phyloP scores from a whole-genome alignment of 2,888 invertebrate genomes.

The Calephelis perditalis region DNA sequence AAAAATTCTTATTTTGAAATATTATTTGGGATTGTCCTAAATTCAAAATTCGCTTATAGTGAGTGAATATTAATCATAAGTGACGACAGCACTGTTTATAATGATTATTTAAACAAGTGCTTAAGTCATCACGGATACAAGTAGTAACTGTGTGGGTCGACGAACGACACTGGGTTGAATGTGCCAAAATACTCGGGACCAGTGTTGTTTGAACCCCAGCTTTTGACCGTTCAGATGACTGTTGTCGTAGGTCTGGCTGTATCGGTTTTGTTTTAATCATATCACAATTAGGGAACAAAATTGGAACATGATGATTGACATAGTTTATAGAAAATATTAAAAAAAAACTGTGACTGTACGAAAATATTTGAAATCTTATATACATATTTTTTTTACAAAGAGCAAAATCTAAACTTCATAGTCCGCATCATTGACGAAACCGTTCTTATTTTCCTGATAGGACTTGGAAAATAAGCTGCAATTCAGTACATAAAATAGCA shows the following conservation, averaged over 20 bases:
- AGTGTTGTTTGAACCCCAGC: conserved; percentile 24
- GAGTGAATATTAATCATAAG: too few relatives aligned
- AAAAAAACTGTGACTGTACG: too few relatives aligned
- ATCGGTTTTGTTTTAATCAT: conserved; percentile 7
- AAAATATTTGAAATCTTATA: too few relatives aligned
- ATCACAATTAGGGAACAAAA: not conserved
- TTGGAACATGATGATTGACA: not conserved
- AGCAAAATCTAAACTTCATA: too few relatives aligned
- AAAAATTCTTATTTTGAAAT: too few relatives aligned
- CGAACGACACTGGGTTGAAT: conserved; percentile 25
- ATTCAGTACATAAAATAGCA: too few relatives aligned
- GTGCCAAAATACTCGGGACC: conserved; percentile 26
- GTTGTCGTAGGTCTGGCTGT: conserved; percentile 34
- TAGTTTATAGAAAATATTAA: too few relatives aligned
- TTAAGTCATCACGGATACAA: conserved; percentile 8
- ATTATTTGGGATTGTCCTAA: not conserved
- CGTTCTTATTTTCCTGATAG: too few relatives aligned
- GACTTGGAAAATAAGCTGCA: too few relatives aligned
- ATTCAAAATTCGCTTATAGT: not conserved
- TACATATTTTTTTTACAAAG: too few relatives aligned
- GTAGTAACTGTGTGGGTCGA: conserved; percentile 18
- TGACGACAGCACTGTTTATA: not conserved
- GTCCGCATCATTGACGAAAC: too few relatives aligned
- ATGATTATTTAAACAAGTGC: conserved; percentile 10
- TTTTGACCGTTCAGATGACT: conserved; percentile 19